Base-by-base conservation (phyloP, 2,113 vertebrate genomes). In the Caretta caretta region DNA sequence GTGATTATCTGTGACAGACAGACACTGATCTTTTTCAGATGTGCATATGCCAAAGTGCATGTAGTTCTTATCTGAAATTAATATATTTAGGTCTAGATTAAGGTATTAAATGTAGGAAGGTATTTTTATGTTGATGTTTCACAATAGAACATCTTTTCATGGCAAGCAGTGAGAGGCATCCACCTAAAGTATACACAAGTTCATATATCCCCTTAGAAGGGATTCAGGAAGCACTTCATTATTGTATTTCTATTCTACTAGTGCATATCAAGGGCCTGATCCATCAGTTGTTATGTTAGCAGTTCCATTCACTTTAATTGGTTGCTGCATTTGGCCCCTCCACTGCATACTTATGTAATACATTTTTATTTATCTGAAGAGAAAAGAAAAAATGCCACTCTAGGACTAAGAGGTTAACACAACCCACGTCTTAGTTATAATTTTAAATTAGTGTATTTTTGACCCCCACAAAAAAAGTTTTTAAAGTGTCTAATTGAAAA, bases 81-180 rank as follows among this genome's bases (percentile, higher is more conserved):
- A 1, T 69, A 59, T 83, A 93, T 89, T 89, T 93, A 95, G 88
- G 29, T 62, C 95, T 94, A 97, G 46, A 42, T 90, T 81, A 95
- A 86, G 54, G 94, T 91, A 87, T 88, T 54, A 92, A 57, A 53
- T 89, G 27, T 42, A 69, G 14, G 29, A 49, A 42, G 12, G 38
- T 51, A 51, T 35, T 88, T 84, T 84, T 90, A 72, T 80, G 83
- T 31, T 49, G 93, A 90, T 92, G 86, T 91, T 96, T 96, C 96
- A 92, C 92, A 95, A 84, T 94, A 80, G 89, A 75, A 46, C 86
- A 31, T 57, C 88, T 92, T 84, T 95, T 86, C 69, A 84, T 57
- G 85, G n/a, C 83, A 83, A 94, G 89, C 88, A 90, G 59, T 80
- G 75, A 82, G 59, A 95, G 96, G 95, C 86, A 96, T 88, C 79